Evolutionary conservation across 1,140 invertebrate species (phyloP).

Genomic region (Drosophila seguyi): DNA sequence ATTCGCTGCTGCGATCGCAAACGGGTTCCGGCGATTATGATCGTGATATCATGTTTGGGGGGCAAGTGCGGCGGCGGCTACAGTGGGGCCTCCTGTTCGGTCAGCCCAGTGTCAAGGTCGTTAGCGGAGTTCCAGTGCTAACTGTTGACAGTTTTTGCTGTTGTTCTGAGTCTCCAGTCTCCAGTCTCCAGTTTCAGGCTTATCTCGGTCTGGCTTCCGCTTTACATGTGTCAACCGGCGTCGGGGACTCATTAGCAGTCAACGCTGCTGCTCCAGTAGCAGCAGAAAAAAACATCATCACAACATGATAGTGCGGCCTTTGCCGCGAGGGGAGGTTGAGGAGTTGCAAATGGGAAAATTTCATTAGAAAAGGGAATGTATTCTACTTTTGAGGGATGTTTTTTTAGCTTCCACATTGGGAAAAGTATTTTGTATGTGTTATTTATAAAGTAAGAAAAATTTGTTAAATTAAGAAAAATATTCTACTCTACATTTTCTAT

Average conservation of each 20-base stretch:
- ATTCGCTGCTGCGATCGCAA: slow-evolving; percentile 55
- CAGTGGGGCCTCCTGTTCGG: slow-evolving; percentile 27
- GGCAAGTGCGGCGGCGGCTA: neutral
- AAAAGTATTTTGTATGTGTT: too few relatives aligned
- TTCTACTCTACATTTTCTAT: too few relatives aligned
- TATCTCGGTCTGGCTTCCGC: slow-evolving; percentile 51
- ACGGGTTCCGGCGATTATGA: slow-evolving; percentile 63
- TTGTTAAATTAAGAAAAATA: too few relatives aligned
- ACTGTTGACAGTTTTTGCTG: slow-evolving; percentile 51
- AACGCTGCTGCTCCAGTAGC: slow-evolving; percentile 33
- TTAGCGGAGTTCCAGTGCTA: slow-evolving; percentile 45
- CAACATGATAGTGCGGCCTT: slow-evolving; percentile 28
- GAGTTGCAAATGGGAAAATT: neutral
- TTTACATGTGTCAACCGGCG: slow-evolving; percentile 34
- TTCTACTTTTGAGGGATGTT: neutral
- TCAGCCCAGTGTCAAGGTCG: slow-evolving; percentile 67
- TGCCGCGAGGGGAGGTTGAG: slow-evolving; percentile 11
- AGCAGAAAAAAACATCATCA: slow-evolving; percentile 14
- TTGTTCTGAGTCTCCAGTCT: slow-evolving; percentile 3
- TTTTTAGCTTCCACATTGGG: neutral
- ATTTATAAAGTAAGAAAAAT: too few relatives aligned
- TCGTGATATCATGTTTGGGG: slow-evolving; percentile 21
- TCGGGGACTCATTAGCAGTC: slow-evolving; percentile 46
- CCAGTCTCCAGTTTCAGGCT: neutral
- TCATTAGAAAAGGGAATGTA: too few relatives aligned